Base-by-base conservation (phyloP, 2,888 invertebrate genomes). In the Athalia cordata region DNA sequence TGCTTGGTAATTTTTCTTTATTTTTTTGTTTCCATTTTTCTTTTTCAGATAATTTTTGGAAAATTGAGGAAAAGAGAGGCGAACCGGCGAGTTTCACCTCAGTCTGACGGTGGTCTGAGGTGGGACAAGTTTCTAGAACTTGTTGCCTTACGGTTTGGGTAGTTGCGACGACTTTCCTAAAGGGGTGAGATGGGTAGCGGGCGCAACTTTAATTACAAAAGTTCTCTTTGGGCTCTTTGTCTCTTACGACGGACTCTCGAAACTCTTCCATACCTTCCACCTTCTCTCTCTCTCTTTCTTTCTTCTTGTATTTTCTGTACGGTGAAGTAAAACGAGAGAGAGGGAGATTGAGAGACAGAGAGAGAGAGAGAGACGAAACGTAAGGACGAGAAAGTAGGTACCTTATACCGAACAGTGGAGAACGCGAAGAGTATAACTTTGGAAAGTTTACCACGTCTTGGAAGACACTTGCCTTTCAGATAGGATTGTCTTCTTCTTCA, bases 401-500 rank as follows among this genome's bases (percentile, higher is more conserved):
- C 55, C n/a, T 8, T 13, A 49, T 29, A 50, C 49, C 62, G 55
- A 29, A 29, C 29, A 29, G 29, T 29, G 29, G 29, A 29, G 29
- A 29, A 29, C 29, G 29, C 29, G 29, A 29, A 29, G 29, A 29
- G 29, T 62, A 75, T 45, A 75, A 75, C 75, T 75, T 64, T 15
- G 77, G 78, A 62, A 79, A 80, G 79, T 81, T 79, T 83, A 79
- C 77, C 79, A 75, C 78, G 76, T 78, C 78, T 78, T 76, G 61
- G 72, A 55, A 78, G 78, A 78, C 75, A 75, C 78, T 75, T 75
- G 75, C 75, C 57, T 76, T 74, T 57, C 61, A 84, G 85, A 85
- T 85, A 85, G 80, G 83, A 85, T 85, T 85, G 85, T 85, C 78
- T 82, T 78, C 78, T 57, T 75, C 52, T 11, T 76, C 66, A 78